phyloP scores from a whole-genome alignment of 2,888 invertebrate species.

The Agapetus fuscipes region DNA sequence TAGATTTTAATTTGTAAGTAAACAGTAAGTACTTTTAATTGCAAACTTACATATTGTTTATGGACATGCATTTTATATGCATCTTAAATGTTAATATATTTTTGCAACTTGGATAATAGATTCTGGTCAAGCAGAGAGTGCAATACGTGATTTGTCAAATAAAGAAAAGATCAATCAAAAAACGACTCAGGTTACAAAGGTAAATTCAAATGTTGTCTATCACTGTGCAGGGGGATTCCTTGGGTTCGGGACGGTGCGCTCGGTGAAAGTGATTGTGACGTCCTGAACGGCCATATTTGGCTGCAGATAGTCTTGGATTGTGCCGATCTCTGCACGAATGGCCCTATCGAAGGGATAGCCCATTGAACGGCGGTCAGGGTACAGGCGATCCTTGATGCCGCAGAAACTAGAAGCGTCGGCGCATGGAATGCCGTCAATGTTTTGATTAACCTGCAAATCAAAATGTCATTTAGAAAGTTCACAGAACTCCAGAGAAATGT shows the following conservation, averaged over 20 bases:
- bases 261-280: constrained; percentile 49
- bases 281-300: constrained; percentile 62
- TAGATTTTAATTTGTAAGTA: no score
- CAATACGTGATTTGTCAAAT: no score
- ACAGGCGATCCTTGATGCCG: constrained; percentile 64
- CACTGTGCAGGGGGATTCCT: constrained; percentile 26
- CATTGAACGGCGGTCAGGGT: constrained; percentile 76
- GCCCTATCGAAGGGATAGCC: constrained; percentile 74
- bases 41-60: no score
- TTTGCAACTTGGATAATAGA: no score
- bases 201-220: no score
- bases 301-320: constrained; percentile 53
- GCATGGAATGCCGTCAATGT: constrained; percentile 41
- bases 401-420: constrained; percentile 71
- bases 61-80: no score
- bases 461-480: not conserved
- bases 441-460: constrained; percentile 31
- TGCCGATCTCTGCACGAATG: constrained; percentile 45
- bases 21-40: no score
- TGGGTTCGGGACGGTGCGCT: constrained; percentile 39
- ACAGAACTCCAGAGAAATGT: no score
- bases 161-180: no score
- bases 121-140: no score
- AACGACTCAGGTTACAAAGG: no score
- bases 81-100: no score